phyloP scores from a whole-genome alignment of 2,113 vertebrate genomes.

The Melanotaenia duboulayi region DNA sequence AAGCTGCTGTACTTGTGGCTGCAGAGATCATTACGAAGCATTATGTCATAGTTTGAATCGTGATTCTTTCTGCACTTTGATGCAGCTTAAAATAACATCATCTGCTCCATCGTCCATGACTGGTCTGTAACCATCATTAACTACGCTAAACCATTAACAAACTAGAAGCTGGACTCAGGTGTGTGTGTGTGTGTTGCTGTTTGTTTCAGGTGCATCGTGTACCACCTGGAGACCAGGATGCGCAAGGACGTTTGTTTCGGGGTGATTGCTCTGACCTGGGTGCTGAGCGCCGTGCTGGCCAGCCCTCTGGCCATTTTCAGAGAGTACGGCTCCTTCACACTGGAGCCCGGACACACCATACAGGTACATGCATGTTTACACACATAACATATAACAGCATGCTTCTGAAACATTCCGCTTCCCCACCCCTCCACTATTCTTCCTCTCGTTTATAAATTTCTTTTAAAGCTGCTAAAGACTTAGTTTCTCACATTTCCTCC shows the following conservation, averaged over 20 bases:
- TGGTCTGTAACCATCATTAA: neutral
- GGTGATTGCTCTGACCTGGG: conserved; percentile 92
- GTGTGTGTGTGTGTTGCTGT: conserved; percentile 2
- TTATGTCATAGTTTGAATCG: too few species aligned
- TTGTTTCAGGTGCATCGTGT: conserved; percentile 88
- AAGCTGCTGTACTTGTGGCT: too few species aligned
- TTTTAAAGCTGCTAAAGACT: neutral
- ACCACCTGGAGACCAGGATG: conserved; percentile 95
- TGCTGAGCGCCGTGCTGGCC: conserved; percentile 89
- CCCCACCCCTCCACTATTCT: neutral
- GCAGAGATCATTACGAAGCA: neutral
- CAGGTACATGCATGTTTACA: conserved; percentile 39
- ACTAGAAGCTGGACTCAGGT: neutral
- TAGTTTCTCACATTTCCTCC: neutral
- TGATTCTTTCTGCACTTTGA: too few species aligned
- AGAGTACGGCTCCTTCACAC: conserved; percentile 88
- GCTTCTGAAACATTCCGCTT: neutral
- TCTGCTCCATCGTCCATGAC: neutral
- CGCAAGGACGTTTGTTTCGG: conserved; percentile 90
- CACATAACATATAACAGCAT: neutral
- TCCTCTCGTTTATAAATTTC: neutral
- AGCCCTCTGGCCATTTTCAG: conserved; percentile 95
- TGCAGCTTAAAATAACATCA: neutral
- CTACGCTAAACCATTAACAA: neutral
- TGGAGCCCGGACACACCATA: conserved; percentile 89